These are phyloP conservation scores for Helobdella robusta DNA, from an alignment of 2,888 invertebrate genomes.

Conservation along the genomic window DNA sequence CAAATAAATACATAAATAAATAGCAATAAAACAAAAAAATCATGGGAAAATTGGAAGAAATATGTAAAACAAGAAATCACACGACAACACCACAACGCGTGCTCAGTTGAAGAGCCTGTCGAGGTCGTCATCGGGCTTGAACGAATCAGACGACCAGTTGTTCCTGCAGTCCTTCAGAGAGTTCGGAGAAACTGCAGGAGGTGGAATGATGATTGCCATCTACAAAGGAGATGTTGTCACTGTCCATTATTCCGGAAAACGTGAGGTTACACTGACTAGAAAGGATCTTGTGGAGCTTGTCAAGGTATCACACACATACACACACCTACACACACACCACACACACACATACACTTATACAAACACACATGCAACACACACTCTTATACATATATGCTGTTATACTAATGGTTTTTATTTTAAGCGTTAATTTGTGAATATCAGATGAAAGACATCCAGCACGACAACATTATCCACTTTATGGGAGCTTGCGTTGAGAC, in stretches of 20 bases:
- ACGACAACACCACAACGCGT: no score
- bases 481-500: slow-evolving; percentile 13
- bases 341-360: not conserved
- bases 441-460: slow-evolving; percentile 19
- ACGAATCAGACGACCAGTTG: no score
- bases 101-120: no score
- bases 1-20: no score
- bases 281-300: not conserved
- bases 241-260: not conserved
- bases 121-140: no score
- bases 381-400: not conserved
- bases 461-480: slow-evolving; percentile 15
- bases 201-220: not conserved
- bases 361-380: not conserved
- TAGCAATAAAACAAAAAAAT: no score
- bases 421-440: not conserved
- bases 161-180: slow-evolving; percentile 8
- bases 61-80: no score
- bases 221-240: not conserved
- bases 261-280: not conserved
- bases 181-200: not conserved
- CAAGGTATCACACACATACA: no score
- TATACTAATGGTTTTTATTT: no score
- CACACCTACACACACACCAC: no score
- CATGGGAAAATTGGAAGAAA: no score